These are phyloP conservation scores for Caenorhabditis japonica DNA, from an alignment of 2,888 invertebrate species.

Conservation along the genomic window DNA sequence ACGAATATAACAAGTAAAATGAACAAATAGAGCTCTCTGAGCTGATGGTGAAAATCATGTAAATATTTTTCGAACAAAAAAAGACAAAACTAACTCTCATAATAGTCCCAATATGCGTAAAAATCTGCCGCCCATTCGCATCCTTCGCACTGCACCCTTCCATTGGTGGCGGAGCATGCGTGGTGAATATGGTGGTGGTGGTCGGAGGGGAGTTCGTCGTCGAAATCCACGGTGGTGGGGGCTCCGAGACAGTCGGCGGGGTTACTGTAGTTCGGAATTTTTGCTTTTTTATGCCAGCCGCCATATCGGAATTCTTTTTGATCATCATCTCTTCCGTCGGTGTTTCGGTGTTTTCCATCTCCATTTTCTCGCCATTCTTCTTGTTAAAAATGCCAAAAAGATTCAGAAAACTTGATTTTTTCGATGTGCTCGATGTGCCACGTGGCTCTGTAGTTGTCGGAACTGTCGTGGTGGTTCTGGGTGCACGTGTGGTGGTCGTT, in stretches of 20 bases:
- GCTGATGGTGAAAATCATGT: no score
- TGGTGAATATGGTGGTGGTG: conserved; percentile 59
- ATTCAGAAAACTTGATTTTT: conserved; percentile 45
- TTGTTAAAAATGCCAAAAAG: conserved; percentile 35
- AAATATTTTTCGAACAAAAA: no score
- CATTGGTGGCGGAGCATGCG: conserved; percentile 56
- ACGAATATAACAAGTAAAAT: no score
- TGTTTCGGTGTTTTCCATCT: background rate
- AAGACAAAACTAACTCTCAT: conserved; percentile 48
- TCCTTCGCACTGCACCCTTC: conserved; percentile 59
- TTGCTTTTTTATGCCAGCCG: background rate
- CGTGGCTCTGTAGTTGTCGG: conserved; percentile 15
- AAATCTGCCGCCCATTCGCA: conserved; percentile 58
- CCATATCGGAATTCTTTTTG: conserved; percentile 11
- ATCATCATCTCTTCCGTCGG: conserved; percentile 32
- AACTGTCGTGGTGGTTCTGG: background rate
- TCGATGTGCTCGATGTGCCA: conserved; percentile 12
- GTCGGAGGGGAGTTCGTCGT: conserved; percentile 50
- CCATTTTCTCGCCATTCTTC: conserved; percentile 7
- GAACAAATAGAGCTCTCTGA: no score
- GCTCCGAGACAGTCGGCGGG: conserved; percentile 41
- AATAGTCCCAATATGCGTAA: conserved; percentile 57
- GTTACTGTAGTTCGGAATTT: conserved; percentile 45
- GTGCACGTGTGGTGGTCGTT: conserved; percentile 9
- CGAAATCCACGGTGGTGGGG: conserved; percentile 59